These are phyloP conservation scores for Frieseomelitta varia DNA, from an alignment of 1,140 invertebrate species.

Conservation along the genomic window DNA sequence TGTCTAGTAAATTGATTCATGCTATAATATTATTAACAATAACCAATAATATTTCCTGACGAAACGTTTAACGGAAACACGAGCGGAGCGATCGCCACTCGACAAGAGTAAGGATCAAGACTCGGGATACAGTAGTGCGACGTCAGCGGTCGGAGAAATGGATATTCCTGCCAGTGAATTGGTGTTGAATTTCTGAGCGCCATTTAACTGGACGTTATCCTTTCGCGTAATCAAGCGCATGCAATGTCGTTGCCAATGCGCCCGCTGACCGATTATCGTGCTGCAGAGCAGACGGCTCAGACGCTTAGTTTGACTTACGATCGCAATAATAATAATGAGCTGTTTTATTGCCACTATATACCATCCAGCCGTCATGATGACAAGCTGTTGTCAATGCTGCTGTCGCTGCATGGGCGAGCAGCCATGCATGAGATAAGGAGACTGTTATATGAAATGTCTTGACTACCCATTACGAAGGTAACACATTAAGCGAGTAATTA, in stretches of 20 bases:
- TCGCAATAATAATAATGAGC: slow-evolving; percentile 62
- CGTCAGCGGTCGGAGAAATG: slow-evolving; percentile 36
- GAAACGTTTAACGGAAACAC: not conserved
- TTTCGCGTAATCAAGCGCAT: slow-evolving; percentile 48
- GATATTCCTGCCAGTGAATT: slow-evolving; percentile 17
- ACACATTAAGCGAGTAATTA: not conserved
- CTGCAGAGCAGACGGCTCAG: slow-evolving; percentile 35
- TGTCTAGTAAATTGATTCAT: too few species aligned
- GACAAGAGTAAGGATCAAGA: slow-evolving; percentile 3
- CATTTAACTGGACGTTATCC: slow-evolving; percentile 48
- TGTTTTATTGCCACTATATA: slow-evolving; percentile 56
- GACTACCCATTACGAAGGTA: not conserved
- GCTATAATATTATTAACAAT: not conserved
- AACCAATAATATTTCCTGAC: not conserved
- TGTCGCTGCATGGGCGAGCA: slow-evolving; percentile 23
- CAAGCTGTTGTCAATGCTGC: slow-evolving; percentile 31
- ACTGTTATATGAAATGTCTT: slow-evolving; percentile 31
- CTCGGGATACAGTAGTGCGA: not conserved
- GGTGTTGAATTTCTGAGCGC: slow-evolving; percentile 56
- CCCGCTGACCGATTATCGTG: slow-evolving; percentile 54
- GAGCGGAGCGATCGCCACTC: not conserved
- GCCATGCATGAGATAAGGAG: slow-evolving; percentile 50
- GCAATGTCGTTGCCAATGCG: slow-evolving; percentile 47
- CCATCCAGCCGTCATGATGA: slow-evolving; percentile 9
- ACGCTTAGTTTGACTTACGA: slow-evolving; percentile 53